phyloP scores from a whole-genome alignment of 1,140 invertebrate species.

The Apis dorsata region DNA sequence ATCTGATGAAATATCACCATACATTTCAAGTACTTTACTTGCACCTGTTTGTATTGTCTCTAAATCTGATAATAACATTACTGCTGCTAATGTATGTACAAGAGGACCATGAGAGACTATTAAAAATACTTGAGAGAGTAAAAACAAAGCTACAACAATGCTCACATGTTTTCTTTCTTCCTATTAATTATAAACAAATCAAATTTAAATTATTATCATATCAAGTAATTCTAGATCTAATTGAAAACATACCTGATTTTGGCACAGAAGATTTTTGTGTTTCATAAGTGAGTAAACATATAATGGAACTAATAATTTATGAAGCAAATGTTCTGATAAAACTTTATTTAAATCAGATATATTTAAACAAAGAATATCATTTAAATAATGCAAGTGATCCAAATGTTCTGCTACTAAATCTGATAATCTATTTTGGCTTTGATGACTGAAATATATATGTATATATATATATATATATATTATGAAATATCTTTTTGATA shows the following conservation, averaged over 20 bases:
- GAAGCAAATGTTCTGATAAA: conserved; percentile 95
- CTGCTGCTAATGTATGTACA: conserved; percentile 92
- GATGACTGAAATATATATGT: conserved; percentile 84
- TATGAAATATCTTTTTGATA: background rate
- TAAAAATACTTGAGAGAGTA: conserved; percentile 97
- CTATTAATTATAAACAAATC: conserved; percentile 59
- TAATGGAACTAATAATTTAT: conserved; percentile 95
- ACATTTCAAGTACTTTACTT: conserved; percentile 88
- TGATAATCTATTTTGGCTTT: conserved; percentile 93
- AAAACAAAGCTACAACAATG: conserved; percentile 93
- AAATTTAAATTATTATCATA: conserved; percentile 24
- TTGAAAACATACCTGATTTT: conserved; percentile 74
- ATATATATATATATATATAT: conserved; percentile 6
- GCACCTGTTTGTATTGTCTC: conserved; percentile 86
- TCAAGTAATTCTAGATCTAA: conserved; percentile 15
- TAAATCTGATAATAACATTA: conserved; percentile 90
- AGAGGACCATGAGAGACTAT: conserved; percentile 94
- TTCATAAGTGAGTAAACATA: conserved; percentile 94
- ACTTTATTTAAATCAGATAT: conserved; percentile 97
- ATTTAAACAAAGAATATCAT: conserved; percentile 96
- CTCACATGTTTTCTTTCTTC: conserved; percentile 82
- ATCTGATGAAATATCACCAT: conserved; percentile 77
- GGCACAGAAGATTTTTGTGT: conserved; percentile 69
- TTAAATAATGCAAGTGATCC: conserved; percentile 98
- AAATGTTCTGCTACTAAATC: conserved; percentile 98